Evolutionary conservation across 2,113 vertebrate genomes (phyloP).

Genomic region (Lamprotornis superbus): DNA sequence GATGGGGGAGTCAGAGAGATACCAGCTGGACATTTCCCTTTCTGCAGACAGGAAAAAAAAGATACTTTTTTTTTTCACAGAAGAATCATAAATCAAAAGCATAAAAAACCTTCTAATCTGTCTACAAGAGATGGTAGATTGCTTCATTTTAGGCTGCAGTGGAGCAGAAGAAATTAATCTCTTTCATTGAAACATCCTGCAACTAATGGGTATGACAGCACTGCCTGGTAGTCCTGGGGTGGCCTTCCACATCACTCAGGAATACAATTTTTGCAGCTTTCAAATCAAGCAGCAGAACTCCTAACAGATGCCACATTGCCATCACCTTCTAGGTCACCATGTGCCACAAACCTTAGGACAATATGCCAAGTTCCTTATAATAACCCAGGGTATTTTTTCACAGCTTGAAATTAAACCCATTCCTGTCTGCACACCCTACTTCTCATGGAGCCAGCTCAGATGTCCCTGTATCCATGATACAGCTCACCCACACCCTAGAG

Average conservation of each 20-base stretch:
- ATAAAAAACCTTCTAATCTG: neutral
- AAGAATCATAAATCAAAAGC: neutral
- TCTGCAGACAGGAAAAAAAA: neutral
- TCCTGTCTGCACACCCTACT: neutral
- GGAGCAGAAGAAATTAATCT: neutral
- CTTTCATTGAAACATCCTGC: neutral
- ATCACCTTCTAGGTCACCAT: neutral
- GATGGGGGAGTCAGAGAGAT: neutral
- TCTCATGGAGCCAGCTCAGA: neutral
- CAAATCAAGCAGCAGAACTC: neutral
- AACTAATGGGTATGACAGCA: neutral
- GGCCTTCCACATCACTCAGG: neutral
- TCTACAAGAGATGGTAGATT: neutral
- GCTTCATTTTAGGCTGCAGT: constrained; percentile 4
- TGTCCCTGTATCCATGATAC: neutral
- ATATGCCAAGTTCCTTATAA: neutral
- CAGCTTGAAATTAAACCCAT: neutral
- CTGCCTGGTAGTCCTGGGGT: neutral
- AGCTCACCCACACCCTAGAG: neutral
- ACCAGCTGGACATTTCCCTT: neutral
- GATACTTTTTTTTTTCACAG: rapidly evolving
- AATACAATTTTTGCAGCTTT: neutral
- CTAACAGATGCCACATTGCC: neutral
- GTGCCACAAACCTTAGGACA: neutral
- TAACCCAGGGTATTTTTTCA: neutral